These are phyloP conservation scores for Keiferia lycopersicella DNA, from an alignment of 2,888 invertebrate species.

Conservation along the genomic window DNA sequence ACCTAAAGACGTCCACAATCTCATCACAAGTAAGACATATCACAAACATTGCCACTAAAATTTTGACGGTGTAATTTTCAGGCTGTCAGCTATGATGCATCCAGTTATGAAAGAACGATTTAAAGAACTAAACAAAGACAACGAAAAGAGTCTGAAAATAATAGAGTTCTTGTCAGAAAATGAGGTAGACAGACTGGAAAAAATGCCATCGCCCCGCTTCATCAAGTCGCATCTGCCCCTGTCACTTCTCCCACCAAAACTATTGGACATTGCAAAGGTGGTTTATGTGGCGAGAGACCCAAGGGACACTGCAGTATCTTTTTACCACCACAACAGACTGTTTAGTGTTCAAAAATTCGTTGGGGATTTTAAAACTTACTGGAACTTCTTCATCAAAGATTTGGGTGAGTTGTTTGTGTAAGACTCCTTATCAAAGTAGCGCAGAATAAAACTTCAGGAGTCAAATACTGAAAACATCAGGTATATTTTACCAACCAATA, in stretches of 20 bases:
- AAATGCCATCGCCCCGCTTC: conserved; percentile 58
- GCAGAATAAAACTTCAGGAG: too few species aligned
- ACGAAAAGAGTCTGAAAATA: conserved; percentile 60
- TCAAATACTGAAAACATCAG: too few species aligned
- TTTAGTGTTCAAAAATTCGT: conserved; percentile 82
- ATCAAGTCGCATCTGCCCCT: conserved; percentile 87
- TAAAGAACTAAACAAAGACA: conserved; percentile 77
- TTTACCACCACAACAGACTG: conserved; percentile 87
- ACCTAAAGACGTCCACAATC: too few species aligned
- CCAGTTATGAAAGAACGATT: too few species aligned
- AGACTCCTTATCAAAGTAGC: too few species aligned
- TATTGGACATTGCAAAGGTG: conserved; percentile 81
- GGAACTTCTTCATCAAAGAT: conserved; percentile 85
- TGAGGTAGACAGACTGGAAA: conserved; percentile 71
- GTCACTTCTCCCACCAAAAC: conserved; percentile 84
- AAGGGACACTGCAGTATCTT: conserved; percentile 92
- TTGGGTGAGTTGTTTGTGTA: conserved; percentile 75
- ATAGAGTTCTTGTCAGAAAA: conserved; percentile 79
- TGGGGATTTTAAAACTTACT: conserved; percentile 86
- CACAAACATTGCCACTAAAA: too few species aligned
- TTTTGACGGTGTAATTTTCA: too few species aligned
- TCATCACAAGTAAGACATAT: too few species aligned
- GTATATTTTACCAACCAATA: too few species aligned
- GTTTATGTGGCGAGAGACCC: conserved; percentile 93
- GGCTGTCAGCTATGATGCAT: too few species aligned